Evolutionary conservation across 2,888 invertebrate species (phyloP), one percentile per base, ranked within the genome.

Genomic region (Cyclophora punctaria): DNA sequence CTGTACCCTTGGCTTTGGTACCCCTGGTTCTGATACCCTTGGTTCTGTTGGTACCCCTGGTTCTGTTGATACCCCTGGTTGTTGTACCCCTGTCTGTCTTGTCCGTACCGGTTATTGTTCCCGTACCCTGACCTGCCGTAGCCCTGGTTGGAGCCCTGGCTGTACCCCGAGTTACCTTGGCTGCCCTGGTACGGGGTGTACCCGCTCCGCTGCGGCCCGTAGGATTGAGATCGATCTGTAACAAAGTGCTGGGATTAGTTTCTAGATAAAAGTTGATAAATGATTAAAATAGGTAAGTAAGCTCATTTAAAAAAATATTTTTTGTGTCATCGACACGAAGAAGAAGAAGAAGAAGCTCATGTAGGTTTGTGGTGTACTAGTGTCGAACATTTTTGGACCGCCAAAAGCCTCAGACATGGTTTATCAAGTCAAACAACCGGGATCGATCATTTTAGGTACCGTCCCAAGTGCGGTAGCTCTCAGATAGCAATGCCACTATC

Each of bases 221-320:
- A 82, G 0, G 81, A 77, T 0, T 80, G 75, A 6, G 83, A 80
- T 0, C 82, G 83, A 66, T 73, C 88, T 87, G 80, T 0, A 78
- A 81, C 78, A 84, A 83, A 20, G 20, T 20, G 20, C 20, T 20
- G 20, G 41, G 33, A 37, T 37, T 37, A 37, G 20, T 20, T 20
- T 20, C 20, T 20, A 48, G 7, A 44, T 35, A 35, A 41, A 20
- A 41, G 44, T 20, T 20, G 20, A 20, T 20, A 20, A 20, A 20
- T 20, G 20, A 20, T 20, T 20, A 20, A 20, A 20, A 1, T 20
- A 20, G 20, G 20, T 20, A 20, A 20, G 20, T 20, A 20, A 20
- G 20, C 20, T n/a, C n/a, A n/a, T n/a, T n/a, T n/a, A n/a, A n/a
- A n/a, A n/a, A n/a, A n/a, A n/a, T n/a, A n/a, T n/a, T n/a, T n/a